Conservation (phyloP, 2,113 vertebrate genomes). For the Gallinago jamesoni region DNA sequence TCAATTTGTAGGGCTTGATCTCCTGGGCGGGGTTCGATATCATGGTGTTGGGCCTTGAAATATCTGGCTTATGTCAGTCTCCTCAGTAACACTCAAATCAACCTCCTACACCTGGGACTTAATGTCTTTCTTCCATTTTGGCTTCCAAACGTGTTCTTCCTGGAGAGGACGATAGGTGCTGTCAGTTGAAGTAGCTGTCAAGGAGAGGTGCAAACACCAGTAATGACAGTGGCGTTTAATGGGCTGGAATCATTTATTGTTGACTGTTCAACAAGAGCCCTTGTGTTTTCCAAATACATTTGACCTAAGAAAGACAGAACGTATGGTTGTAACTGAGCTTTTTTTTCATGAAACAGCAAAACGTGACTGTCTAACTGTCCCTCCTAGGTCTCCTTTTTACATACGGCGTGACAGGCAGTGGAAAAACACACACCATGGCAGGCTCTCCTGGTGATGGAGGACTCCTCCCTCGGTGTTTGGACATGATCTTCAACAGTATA, state of each 20-base stretch:
- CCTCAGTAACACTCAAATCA: background rate
- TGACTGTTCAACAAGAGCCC: background rate
- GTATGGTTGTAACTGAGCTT: background rate
- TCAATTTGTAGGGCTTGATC: background rate
- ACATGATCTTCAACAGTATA: slow-evolving; percentile 96
- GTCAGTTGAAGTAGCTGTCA: background rate
- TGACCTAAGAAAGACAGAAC: accelerated
- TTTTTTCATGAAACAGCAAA: background rate
- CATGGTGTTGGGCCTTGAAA: background rate
- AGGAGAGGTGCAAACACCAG: background rate
- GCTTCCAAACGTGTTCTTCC: background rate
- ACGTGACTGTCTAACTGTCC: accelerated
- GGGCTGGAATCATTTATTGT: background rate
- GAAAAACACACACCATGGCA: slow-evolving; percentile 97
- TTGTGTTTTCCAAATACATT: accelerated
- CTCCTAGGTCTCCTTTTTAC: slow-evolving; percentile 92
- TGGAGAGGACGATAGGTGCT: accelerated
- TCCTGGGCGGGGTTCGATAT: background rate
- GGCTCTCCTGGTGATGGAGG: slow-evolving; percentile 91
- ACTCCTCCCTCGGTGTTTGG: slow-evolving; percentile 89
- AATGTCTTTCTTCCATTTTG: background rate
- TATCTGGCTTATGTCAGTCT: background rate
- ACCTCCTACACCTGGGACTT: background rate
- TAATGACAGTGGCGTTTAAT: background rate
- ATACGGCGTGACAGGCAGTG: slow-evolving; percentile 94